Conservation (phyloP, 2,797 vertebrate genomes). For the Tolypeutes matacus region DNA sequence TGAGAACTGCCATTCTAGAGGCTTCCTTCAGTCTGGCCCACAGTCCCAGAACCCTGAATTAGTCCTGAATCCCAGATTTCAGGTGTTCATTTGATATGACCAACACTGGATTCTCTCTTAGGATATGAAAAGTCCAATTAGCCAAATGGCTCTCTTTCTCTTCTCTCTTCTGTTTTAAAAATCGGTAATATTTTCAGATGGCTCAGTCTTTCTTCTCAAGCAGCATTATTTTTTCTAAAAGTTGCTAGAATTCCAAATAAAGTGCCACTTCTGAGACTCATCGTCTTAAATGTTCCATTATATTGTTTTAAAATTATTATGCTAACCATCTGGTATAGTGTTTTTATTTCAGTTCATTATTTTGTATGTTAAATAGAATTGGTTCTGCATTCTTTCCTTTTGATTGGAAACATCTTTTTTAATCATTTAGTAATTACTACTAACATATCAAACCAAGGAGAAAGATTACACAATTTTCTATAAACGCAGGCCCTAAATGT, state of each 20-base stretch:
- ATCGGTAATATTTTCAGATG: not conserved
- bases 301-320: slow-evolving; percentile 20
- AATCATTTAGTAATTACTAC: slow-evolving; percentile 37
- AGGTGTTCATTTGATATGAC: slow-evolving; percentile 16
- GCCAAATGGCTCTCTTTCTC: slow-evolving; percentile 13
- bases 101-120: slow-evolving; percentile 40
- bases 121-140: not conserved
- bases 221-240: not conserved
- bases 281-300: not conserved
- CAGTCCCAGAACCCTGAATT: not conserved
- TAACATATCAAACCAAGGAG: not conserved
- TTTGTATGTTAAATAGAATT: slow-evolving; percentile 11
- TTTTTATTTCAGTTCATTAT: slow-evolving; percentile 3
- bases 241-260: slow-evolving; percentile 22
- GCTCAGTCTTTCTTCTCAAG: slow-evolving; percentile 12
- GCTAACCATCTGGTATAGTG: not conserved
- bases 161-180: slow-evolving; percentile 36
- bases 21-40: not conserved
- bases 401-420: not conserved
- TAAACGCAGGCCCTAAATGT: not conserved
- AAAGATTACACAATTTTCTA: not conserved
- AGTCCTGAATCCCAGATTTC: not conserved
- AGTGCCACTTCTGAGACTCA: not conserved
- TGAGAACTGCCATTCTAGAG: slow-evolving; percentile 9
- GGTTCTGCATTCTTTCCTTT: not conserved